Base-by-base conservation (phyloP, 2,113 vertebrate species). In the Tetrax tetrax region DNA sequence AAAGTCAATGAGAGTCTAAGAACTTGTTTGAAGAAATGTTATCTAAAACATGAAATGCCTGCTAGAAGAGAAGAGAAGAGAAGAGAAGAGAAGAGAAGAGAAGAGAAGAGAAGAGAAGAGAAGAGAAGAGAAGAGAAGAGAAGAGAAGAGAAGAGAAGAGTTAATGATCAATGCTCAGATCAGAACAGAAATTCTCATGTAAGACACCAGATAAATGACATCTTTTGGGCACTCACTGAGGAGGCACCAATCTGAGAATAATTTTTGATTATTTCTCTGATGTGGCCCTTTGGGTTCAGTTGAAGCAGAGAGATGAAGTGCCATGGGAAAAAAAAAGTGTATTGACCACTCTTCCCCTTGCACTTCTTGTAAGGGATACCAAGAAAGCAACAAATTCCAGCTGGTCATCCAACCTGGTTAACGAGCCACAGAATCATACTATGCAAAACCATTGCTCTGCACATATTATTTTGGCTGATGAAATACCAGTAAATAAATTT, bases 401-500 rank as follows among this genome's bases (percentile, higher is more conserved):
- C 24, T 61, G 35, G 60, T 48, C 48, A 28, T 68, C 69, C 83
- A 81, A 6, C 21, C 64, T 8, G 3, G 33, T 78, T 90, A 93
- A 83, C 50, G 77, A 93, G 61, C 24, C 51, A 41, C 45, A 86
- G 79, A 85, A 77, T 65, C 14, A 21, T 60, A 37, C 72, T 60
- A 28, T 56, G 50, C 22, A 92, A 87, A 56, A 14, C 37, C 29
- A 50, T 59, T 87, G 72, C 66, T 63, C 56, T 83, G 56, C 15
- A 56, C 37, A 14, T 43, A 27, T n/a, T 66, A 29, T 88, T 86
- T 94, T 94, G 92, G 38, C 65, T 68, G 56, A 74, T 6, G 2
- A 90, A 91, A 93, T 15, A 80, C 47, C 90, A 72, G 38, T 54
- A 95, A 77, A 93, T 92, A 57, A 86, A n/a, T 37, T 45, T 57